Evolutionary conservation across 2,113 vertebrate species (phyloP), one percentile per base, ranked within the genome.

Genomic region (Centropus bengalensis): DNA sequence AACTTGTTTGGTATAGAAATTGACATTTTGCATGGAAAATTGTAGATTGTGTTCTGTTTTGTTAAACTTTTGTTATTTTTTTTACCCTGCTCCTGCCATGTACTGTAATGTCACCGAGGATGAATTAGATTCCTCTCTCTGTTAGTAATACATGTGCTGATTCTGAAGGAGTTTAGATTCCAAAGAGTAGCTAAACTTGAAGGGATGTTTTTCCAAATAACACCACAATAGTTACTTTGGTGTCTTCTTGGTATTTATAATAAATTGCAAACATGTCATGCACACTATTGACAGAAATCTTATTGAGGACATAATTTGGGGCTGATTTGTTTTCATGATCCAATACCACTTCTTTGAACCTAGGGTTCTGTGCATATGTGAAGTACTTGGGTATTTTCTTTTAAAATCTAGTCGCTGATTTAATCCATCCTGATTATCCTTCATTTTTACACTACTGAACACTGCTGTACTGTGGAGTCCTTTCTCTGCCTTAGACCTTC

Each of bases 401-500:
- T 51, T 74, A 14, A 12, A 12, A 32, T 51, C 27, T 81, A 67
- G 83, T 63, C 67, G 51, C 69, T 88, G 56, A 90, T 42, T 76
- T 90, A 93, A 94, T 90, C 68, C 14, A 51, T 70, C 60, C 55
- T 83, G 17, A 55, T 86, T 81, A 86, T 88, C 45, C 52, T 38
- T 56, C n/a, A 77, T 74, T 86, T 74, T 51, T 86, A 28, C 1
- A 3, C 33, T 55, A 5, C 51, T 88, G 51, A 96, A 67, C 63
- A 5, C 2, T 82, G 87, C 54, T 16, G 5, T 52, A 14, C 40
- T 40, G 8, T 68, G 22, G n/a, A 76, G 60, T 54, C 88, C 71
- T 90, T 93, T 81, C 83, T 86, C 69, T 88, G 33, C 55, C 32
- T 81, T 67, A 88, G 63, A 95, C 45, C 42, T 80, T 79, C 81